These are phyloP conservation scores for Acanthurus lineatus DNA, from an alignment of 2,797 vertebrate species.

Conservation along the genomic window DNA sequence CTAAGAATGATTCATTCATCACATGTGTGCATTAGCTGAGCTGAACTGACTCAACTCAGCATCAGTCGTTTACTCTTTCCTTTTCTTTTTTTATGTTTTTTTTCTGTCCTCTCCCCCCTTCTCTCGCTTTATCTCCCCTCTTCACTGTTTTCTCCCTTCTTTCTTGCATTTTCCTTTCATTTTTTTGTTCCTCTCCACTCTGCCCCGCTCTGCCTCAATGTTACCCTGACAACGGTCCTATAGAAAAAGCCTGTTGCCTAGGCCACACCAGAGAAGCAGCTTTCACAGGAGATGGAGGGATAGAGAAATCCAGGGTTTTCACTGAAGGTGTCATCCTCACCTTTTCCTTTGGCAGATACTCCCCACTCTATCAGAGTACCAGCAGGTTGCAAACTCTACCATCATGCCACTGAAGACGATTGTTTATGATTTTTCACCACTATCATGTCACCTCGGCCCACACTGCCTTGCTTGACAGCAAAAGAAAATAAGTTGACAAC, in stretches of 20 bases:
- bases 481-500: not conserved
- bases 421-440: constrained; percentile 10
- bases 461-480: not conserved
- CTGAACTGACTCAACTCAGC: constrained; percentile 12
- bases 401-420: not conserved
- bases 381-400: not conserved
- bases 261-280: constrained; percentile 68
- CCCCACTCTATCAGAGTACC: not conserved
- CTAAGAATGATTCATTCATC: not conserved
- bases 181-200: constrained; percentile 32
- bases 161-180: constrained; percentile 34
- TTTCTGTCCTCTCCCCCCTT: not conserved
- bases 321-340: constrained; percentile 33
- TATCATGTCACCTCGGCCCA: not conserved
- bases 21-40: constrained; percentile 9
- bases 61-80: constrained; percentile 5
- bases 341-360: constrained; percentile 20
- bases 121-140: not conserved
- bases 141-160: constrained; percentile 12
- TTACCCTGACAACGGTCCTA: constrained; percentile 79
- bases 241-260: constrained; percentile 80
- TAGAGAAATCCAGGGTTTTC: constrained; percentile 35
- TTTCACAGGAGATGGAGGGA: constrained; percentile 48
- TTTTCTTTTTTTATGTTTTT: constrained; percentile 10
- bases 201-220: constrained; percentile 65